Percentiles rank a stretch among this genome's conserved stretches.
These are phyloP conservation scores for Bostrychus sinensis DNA, from an alignment of 2,113 vertebrate genomes.

Conservation along the genomic window DNA sequence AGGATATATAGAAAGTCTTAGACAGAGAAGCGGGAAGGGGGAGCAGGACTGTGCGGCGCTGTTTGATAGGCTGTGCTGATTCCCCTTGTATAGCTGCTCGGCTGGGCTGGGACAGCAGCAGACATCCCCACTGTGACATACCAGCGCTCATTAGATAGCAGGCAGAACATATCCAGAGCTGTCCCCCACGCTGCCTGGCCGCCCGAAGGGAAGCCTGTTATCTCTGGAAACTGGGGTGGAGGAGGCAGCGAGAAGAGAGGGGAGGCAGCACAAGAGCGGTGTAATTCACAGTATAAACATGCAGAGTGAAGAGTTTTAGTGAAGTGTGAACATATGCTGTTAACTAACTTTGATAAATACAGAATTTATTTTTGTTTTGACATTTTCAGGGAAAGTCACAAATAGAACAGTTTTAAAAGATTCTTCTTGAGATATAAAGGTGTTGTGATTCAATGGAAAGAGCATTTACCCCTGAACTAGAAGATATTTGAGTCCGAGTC, in stretches of 20 bases:
- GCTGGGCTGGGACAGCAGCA: conserved; percentile 59
- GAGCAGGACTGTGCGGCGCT: conserved; percentile 56
- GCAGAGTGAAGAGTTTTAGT: not conserved
- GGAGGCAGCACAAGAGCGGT: conserved; percentile 8
- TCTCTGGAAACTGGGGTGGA: conserved; percentile 45
- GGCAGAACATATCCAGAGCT: conserved; percentile 65
- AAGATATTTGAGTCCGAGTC: too few species aligned
- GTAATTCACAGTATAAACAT: conserved; percentile 28
- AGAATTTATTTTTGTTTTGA: too few species aligned
- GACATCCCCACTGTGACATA: conserved; percentile 68
- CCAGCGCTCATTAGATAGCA: conserved; percentile 73
- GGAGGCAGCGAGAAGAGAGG: conserved; percentile 41
- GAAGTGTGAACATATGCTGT: too few species aligned
- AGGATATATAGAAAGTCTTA: conserved; percentile 6
- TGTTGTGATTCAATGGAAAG: too few species aligned
- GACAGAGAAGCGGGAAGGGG: conserved; percentile 16
- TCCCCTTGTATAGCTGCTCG: conserved; percentile 58
- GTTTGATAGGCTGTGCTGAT: conserved; percentile 63
- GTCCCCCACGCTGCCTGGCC: conserved; percentile 50
- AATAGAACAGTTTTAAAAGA: too few species aligned
- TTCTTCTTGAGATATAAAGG: too few species aligned
- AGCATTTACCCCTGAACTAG: too few species aligned
- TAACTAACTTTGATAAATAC: too few species aligned
- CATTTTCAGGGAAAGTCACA: too few species aligned
- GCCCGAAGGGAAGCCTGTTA: conserved; percentile 57